Evolutionary conservation across 2,797 vertebrate genomes (phyloP), one percentile per base, ranked within the genome.

Genomic region (Tangara arthus): DNA sequence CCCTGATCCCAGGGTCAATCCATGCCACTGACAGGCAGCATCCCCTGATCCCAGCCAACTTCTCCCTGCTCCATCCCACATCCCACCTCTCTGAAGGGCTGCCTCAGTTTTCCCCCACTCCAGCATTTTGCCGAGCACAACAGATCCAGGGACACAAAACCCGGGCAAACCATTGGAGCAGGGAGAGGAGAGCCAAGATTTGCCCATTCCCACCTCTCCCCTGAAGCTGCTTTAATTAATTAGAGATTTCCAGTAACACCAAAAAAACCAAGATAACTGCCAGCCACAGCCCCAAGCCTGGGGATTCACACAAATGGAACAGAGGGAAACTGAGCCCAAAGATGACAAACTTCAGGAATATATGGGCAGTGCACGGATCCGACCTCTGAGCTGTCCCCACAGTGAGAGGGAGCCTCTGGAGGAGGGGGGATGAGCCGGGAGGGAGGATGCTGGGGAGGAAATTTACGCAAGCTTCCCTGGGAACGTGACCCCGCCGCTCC

Each of bases 361-460:
- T 1, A 18, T 0, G 34, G 37, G 9, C 4, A 0, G 18, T 0
- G 26, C 23, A 4, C 0, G 2, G 47, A 52, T 26, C 30, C 0
- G 0, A 8, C 30, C 27, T 35, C 23, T 1, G 6, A 70, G 78
- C 20, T 8, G 22, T 8, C 55, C 50, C 59, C 23, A 26, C 18
- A n/a, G n/a, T 0, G 0, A 66, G 76, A 46, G 71, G 0, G 50
- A 91, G 52, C 41, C 28, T 6, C 46, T 41, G 79, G 37, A 46
- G 24, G 57, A 16, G 6, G 4, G 0, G 3, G 66, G 71, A 26
- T 1, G 13, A 46, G 69, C 23, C 10, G 2, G 2, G 64, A 69
- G 24, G 24, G 50, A 82, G 44, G 73, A 46, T 37, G 37, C 53
- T 52, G 8, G 0, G 28, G 30, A 35, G 35, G 80, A 61, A 14